Evolutionary conservation across 2,888 invertebrate species (phyloP).

Genomic region (Stramonita haemastoma): DNA sequence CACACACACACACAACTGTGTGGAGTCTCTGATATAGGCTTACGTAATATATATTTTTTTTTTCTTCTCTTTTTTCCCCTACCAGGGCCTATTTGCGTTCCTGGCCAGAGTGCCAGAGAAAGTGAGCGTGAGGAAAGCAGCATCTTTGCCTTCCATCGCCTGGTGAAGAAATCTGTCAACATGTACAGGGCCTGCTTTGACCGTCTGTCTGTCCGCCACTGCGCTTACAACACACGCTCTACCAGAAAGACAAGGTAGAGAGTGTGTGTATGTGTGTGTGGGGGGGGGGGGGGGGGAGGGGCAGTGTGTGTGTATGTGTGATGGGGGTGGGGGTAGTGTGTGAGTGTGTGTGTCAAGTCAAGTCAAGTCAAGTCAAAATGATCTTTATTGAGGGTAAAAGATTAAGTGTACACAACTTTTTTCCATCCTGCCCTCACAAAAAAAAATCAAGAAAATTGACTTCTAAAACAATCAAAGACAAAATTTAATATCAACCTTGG

Average conservation of each 20-base stretch:
- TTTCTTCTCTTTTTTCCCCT: too few species aligned
- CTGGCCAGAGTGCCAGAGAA: constrained; percentile 33
- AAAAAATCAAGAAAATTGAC: too few species aligned
- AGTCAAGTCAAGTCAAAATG: too few species aligned
- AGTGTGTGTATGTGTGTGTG: background rate
- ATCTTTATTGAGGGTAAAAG: too few species aligned
- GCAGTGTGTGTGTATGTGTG: background rate
- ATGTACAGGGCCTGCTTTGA: constrained; percentile 37
- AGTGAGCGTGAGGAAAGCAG: background rate
- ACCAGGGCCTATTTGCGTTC: constrained; percentile 20
- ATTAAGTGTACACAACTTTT: too few species aligned
- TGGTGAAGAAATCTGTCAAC: constrained; percentile 23
- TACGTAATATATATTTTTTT: too few species aligned
- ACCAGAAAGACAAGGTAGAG: constrained; percentile 22
- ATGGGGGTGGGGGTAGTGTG: background rate
- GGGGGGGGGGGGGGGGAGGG: background rate
- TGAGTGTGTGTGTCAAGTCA: too few species aligned
- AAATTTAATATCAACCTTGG: too few species aligned
- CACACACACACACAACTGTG: too few species aligned
- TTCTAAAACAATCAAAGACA: too few species aligned
- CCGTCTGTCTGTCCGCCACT: constrained; percentile 33
- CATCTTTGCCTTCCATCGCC: constrained; percentile 27
- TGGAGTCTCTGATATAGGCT: too few species aligned
- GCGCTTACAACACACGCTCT: constrained; percentile 40
- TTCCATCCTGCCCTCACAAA: too few species aligned